Evolutionary conservation across 1,140 invertebrate species (phyloP).

Genomic region (Scaptomyza montana): DNA sequence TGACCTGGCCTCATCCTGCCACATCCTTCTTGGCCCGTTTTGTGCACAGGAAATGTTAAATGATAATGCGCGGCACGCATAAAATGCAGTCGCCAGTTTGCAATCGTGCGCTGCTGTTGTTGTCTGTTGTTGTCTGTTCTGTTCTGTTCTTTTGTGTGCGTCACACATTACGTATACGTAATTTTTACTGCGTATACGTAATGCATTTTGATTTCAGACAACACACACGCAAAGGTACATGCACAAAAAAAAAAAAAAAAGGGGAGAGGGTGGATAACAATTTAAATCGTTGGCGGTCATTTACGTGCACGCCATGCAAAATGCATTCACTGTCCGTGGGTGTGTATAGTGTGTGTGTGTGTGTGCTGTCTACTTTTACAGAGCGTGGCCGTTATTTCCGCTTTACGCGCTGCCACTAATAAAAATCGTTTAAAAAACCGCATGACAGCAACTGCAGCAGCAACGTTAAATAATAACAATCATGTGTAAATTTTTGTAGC

Average conservation of each 20-base stretch:
- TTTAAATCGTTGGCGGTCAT: constrained; percentile 80
- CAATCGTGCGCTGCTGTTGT: constrained; percentile 6
- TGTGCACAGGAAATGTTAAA: constrained; percentile 77
- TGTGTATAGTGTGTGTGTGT: background rate
- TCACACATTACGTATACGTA: constrained; percentile 72
- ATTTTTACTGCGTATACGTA: constrained; percentile 81
- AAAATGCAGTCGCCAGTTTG: constrained; percentile 63
- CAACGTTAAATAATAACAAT: constrained; percentile 78
- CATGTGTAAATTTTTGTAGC: constrained; percentile 65
- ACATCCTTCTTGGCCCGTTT: constrained; percentile 49
- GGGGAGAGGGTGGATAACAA: constrained; percentile 54
- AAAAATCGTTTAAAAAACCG: constrained; percentile 81
- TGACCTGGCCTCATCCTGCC: constrained; percentile 27
- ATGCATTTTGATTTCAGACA: constrained; percentile 80
- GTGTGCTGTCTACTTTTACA: constrained; percentile 70
- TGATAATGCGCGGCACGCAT: constrained; percentile 79
- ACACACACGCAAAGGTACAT: constrained; percentile 31
- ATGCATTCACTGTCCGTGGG: constrained; percentile 27
- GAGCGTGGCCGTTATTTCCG: constrained; percentile 80
- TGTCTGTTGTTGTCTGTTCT: constrained; percentile 9
- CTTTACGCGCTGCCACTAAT: constrained; percentile 76
- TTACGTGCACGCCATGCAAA: constrained; percentile 80
- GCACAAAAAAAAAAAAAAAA: no score
- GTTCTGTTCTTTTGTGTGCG: constrained; percentile 31
- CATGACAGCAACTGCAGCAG: constrained; percentile 60